phyloP scores from a whole-genome alignment of 2,113 vertebrate genomes.

The Poeciliopsis turrubarensis region DNA sequence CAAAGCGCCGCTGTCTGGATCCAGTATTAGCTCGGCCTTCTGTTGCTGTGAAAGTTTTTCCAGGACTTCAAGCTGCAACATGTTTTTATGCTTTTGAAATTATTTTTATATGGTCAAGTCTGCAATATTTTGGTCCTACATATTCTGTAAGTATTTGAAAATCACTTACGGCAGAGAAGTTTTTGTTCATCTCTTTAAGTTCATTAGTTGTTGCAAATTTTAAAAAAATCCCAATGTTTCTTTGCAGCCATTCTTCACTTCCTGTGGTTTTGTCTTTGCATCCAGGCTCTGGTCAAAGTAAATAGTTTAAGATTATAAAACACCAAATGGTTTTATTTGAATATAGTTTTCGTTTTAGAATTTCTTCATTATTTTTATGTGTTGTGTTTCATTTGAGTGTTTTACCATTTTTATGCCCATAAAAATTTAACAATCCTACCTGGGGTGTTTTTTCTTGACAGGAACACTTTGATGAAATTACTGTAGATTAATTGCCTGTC shows the following conservation, averaged over 20 bases:
- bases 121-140: no score
- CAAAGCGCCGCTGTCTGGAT: slow-evolving; percentile 23
- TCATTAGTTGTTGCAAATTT: neutral
- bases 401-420: neutral
- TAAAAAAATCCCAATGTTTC: slow-evolving; percentile 1
- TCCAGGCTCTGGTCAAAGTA: neutral
- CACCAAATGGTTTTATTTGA: no score
- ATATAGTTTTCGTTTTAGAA: neutral
- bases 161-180: neutral
- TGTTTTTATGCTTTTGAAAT: no score
- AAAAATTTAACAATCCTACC: slow-evolving; percentile 17
- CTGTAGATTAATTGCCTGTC: slow-evolving; percentile 24
- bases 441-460: slow-evolving; percentile 36
- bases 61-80: no score
- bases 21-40: slow-evolving; percentile 46
- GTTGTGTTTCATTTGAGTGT: no score
- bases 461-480: slow-evolving; percentile 44
- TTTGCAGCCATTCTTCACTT: neutral
- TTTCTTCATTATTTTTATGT: neutral
- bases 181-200: neutral
- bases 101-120: no score
- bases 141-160: neutral
- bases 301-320: no score
- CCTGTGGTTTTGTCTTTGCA: neutral
- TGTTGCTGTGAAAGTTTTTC: slow-evolving; percentile 26